Evolutionary conservation across 2,113 vertebrate genomes (phyloP).

Genomic region (Vireo altiloquus): DNA sequence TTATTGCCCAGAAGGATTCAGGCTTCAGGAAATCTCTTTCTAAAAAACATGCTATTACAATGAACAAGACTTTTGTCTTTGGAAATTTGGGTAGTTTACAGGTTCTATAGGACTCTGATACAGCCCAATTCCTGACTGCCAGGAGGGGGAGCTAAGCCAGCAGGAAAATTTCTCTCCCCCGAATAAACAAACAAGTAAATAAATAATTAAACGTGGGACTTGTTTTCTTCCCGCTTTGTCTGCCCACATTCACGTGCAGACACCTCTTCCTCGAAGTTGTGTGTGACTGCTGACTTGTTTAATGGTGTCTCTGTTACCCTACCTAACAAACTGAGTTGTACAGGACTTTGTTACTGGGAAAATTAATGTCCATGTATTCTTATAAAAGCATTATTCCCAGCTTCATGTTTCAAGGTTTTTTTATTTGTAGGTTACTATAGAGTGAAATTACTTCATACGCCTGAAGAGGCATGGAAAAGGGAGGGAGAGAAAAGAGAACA

Average conservation of each 20-base stretch:
- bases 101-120: not conserved
- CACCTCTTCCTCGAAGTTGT: not conserved
- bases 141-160: slow-evolving; percentile 39
- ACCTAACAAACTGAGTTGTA: not conserved
- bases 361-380: not conserved
- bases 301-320: fast-evolving
- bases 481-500: not conserved
- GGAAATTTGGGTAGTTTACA: not conserved
- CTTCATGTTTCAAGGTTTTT: not conserved
- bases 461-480: not conserved
- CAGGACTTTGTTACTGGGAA: not conserved
- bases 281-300: not conserved
- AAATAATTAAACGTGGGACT: not conserved
- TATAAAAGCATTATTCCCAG: not conserved
- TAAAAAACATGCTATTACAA: not conserved
- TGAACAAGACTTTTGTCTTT: not conserved
- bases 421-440: not conserved
- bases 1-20: not conserved
- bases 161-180: not conserved
- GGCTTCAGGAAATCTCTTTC: not conserved
- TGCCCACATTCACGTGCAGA: not conserved
- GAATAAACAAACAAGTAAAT: not conserved
- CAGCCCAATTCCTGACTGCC: not conserved
- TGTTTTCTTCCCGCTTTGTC: not conserved
- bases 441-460: not conserved